Conservation (phyloP, 2,888 invertebrate genomes). For the Nomada flava region DNA sequence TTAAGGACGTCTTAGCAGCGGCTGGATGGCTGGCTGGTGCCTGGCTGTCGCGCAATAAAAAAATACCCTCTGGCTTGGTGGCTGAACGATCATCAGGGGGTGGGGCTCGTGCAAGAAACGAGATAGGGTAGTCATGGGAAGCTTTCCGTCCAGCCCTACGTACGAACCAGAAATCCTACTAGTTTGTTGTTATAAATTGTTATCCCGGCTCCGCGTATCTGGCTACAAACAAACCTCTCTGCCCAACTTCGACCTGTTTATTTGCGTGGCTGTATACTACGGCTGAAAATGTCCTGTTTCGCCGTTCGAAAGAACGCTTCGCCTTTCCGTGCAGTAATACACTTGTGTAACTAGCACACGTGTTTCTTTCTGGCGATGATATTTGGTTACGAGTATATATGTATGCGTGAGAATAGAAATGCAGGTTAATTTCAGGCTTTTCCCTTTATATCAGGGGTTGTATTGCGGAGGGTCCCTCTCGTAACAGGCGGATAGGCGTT, state of each 20-base stretch:
- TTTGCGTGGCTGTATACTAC: constrained; percentile 26
- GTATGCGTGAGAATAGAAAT: no score
- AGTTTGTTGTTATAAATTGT: constrained; percentile 76
- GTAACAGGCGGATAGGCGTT: no score
- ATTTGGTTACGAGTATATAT: no score
- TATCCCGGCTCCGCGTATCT: constrained; percentile 61
- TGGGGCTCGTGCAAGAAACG: constrained; percentile 50
- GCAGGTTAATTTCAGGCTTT: no score
- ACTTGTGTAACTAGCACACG: background rate
- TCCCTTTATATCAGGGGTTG: no score
- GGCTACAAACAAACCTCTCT: constrained; percentile 52
- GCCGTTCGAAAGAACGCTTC: constrained; percentile 5
- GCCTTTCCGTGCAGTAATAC: background rate
- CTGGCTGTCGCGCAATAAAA: constrained; percentile 67
- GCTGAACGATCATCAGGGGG: constrained; percentile 76
- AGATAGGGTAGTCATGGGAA: constrained; percentile 60
- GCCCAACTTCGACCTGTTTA: constrained; percentile 41
- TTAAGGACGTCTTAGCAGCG: constrained; percentile 66
- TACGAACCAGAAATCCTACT: constrained; percentile 67
- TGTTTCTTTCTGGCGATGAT: no score
- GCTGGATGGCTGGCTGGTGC: constrained; percentile 58
- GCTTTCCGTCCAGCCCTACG: constrained; percentile 59
- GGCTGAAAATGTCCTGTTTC: constrained; percentile 16
- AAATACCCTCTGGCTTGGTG: constrained; percentile 70
- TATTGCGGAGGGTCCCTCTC: no score